These are phyloP conservation scores for Nephrotoma guestfalica DNA, from an alignment of 2,888 invertebrate genomes.

Conservation along the genomic window DNA sequence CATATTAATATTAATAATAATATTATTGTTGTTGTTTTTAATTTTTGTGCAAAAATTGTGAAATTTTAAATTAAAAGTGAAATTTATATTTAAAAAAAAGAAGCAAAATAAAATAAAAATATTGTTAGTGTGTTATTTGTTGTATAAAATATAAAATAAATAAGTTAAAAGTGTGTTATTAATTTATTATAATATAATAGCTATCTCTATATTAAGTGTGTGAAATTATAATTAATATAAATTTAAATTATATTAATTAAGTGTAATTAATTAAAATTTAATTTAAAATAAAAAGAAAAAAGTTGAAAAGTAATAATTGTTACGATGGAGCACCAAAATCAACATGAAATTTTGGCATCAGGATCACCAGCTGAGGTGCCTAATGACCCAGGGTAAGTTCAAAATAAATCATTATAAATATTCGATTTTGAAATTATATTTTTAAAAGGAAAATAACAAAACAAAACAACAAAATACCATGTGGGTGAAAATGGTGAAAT, in stretches of 20 bases:
- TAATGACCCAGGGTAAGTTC: conserved; percentile 82
- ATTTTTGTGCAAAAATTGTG: background rate
- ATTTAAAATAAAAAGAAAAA: background rate
- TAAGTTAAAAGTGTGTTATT: background rate
- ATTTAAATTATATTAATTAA: background rate
- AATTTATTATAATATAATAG: background rate
- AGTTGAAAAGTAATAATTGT: background rate
- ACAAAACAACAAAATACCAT: background rate
- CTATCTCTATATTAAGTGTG: background rate
- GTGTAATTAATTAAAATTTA: background rate
- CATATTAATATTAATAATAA: background rate
- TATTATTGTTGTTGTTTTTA: background rate
- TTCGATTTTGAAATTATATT: background rate
- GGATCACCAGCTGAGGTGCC: conserved; percentile 81
- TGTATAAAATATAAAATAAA: background rate
- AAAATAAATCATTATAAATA: conserved; percentile 2
- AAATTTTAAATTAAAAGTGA: background rate
- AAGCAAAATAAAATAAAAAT: background rate
- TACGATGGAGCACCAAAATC: conserved; percentile 23
- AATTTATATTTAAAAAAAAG: background rate
- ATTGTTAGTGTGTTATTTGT: background rate
- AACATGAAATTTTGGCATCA: conserved; percentile 58
- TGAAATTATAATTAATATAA: background rate
- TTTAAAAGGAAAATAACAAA: background rate
- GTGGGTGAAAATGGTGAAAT: background rate